A percentile compares a stretch with the other conserved stretches of the same genome.
Evolutionary conservation across 2,797 vertebrate species (phyloP).

Genomic region (Borostomias antarcticus): DNA sequence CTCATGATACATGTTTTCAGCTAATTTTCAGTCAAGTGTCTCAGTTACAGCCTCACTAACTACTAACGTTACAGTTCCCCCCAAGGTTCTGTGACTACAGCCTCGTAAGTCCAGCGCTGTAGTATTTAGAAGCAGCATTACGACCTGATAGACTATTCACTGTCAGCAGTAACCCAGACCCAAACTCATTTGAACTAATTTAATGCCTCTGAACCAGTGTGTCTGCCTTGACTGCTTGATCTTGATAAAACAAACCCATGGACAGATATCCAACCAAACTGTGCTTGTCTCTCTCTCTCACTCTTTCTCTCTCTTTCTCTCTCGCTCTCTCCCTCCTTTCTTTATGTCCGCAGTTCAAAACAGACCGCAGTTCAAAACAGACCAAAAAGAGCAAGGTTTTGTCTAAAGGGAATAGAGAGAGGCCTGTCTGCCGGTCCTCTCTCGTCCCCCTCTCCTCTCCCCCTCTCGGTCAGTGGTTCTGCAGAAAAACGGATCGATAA

Average conservation of each 20-base stretch:
- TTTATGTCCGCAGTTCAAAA: conserved; percentile 84
- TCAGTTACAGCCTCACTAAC: conserved; percentile 48
- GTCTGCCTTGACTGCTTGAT: conserved; percentile 74
- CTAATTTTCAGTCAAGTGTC: conserved; percentile 56
- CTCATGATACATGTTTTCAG: conserved; percentile 49
- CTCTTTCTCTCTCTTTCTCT: conserved; percentile 78
- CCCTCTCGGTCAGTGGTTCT: conserved; percentile 77
- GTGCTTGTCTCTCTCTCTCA: conserved; percentile 78
- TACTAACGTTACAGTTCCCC: conserved; percentile 38
- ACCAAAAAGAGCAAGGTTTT: conserved; percentile 48
- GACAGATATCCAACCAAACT: conserved; percentile 77
- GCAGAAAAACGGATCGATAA: conserved; percentile 82
- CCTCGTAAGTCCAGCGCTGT: not conserved
- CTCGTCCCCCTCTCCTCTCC: conserved; percentile 64
- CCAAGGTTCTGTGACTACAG: conserved; percentile 36
- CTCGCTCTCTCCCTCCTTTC: conserved; percentile 76
- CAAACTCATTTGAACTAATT: conserved; percentile 25
- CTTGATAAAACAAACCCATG: conserved; percentile 58
- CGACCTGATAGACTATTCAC: not conserved
- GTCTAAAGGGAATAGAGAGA: conserved; percentile 45
- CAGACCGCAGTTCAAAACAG: conserved; percentile 72
- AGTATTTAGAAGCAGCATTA: not conserved
- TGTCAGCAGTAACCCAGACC: not conserved
- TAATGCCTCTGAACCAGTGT: conserved; percentile 44
- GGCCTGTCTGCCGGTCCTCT: conserved; percentile 58